Percentiles rank a stretch among this genome's conserved stretches.
These are phyloP conservation scores for Oryzias dopingdopingensis DNA, from an alignment of 2,797 vertebrate genomes.

Conservation along the genomic window DNA sequence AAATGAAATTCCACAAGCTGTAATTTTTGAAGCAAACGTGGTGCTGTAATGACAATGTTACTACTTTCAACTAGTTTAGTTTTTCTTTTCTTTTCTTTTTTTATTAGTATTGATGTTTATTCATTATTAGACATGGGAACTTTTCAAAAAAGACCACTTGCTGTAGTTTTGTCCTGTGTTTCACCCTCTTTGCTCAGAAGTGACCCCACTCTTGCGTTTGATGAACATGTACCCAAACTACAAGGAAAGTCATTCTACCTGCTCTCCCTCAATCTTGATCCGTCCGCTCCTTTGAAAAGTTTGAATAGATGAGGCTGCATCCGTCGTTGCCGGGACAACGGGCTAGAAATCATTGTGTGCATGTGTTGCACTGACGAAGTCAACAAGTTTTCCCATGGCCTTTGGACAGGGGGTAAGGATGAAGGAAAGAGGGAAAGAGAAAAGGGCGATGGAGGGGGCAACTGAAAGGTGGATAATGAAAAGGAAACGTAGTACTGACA, in stretches of 20 bases:
- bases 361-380: slow-evolving; percentile 53
- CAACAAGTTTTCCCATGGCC: slow-evolving; percentile 81
- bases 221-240: slow-evolving; percentile 55
- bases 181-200: slow-evolving; percentile 32
- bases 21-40: too few species aligned
- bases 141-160: slow-evolving; percentile 17
- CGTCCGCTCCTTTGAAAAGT: slow-evolving; percentile 66
- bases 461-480: slow-evolving; percentile 30
- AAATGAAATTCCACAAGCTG: too few species aligned
- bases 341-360: slow-evolving; percentile 61
- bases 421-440: slow-evolving; percentile 27
- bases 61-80: too few species aligned
- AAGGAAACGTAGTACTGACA: slow-evolving; percentile 65
- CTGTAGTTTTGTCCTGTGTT: slow-evolving; percentile 14
- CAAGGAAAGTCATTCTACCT: slow-evolving; percentile 70
- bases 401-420: slow-evolving; percentile 53
- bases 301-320: slow-evolving; percentile 64
- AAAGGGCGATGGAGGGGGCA: slow-evolving; percentile 3
- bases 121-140: slow-evolving; percentile 1
- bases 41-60: too few species aligned
- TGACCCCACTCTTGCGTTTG: slow-evolving; percentile 46
- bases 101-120: too few species aligned
- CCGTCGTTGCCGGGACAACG: slow-evolving; percentile 72
- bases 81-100: too few species aligned
- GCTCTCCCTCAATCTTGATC: slow-evolving; percentile 55